Conservation (phyloP, 2,888 invertebrate species). For the Macaria notata region DNA sequence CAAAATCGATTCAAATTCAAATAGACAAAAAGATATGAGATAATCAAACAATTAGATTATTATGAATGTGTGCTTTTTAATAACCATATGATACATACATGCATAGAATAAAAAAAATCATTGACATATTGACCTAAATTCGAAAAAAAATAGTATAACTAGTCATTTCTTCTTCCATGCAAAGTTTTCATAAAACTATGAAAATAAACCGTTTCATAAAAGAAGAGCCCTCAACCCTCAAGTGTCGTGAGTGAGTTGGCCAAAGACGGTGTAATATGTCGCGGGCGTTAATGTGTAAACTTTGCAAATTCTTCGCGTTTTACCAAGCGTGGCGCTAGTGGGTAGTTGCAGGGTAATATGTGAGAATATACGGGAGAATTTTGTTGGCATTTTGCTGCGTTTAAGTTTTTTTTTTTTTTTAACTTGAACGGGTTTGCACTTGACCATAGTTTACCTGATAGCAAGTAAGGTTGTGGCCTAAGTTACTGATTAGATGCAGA, state of each 20-base stretch:
- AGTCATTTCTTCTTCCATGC: no score
- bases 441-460: no score
- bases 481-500: background rate
- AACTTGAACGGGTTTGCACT: no score
- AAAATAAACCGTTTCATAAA: background rate
- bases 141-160: background rate
- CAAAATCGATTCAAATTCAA: no score
- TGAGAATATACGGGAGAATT: constrained; percentile 38
- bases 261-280: constrained; percentile 45
- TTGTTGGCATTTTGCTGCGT: constrained; percentile 1
- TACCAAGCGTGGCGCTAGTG: constrained; percentile 51
- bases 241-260: constrained; percentile 18
- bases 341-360: constrained; percentile 68
- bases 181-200: background rate
- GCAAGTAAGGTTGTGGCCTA: no score
- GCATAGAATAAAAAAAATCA: no score
- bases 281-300: constrained; percentile 66
- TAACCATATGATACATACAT: no score
- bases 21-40: no score
- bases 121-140: no score
- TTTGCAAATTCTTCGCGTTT: constrained; percentile 57
- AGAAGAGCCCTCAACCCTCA: background rate
- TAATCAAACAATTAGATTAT: no score
- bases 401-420: background rate
- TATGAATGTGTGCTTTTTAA: no score